These are phyloP conservation scores for Cryptoblepharus egeriae DNA, from an alignment of 2,797 vertebrate genomes.

Conservation along the genomic window DNA sequence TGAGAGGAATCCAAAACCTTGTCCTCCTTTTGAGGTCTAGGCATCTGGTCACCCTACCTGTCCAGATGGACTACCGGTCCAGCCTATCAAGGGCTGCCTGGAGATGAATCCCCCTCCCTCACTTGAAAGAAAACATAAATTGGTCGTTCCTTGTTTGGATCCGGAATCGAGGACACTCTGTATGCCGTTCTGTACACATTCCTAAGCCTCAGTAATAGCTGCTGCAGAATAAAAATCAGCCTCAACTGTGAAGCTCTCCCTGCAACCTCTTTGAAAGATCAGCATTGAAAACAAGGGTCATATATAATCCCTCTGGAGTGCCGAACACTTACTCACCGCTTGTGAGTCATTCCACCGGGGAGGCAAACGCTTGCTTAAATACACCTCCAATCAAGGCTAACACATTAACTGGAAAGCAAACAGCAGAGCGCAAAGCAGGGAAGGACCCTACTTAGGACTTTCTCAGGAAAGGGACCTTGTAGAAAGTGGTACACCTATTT, in stretches of 20 bases:
- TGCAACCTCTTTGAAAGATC: conserved; percentile 23
- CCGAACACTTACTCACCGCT: conserved; percentile 22
- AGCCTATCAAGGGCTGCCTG: too few species aligned
- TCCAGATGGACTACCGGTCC: too few species aligned
- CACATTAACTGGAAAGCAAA: conserved; percentile 17
- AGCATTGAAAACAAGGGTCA: conserved; percentile 24
- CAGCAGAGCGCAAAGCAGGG: not conserved
- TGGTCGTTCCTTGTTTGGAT: not conserved
- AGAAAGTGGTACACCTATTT: not conserved
- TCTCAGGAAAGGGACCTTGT: too few species aligned
- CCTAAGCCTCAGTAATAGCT: conserved; percentile 33
- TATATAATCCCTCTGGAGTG: not conserved
- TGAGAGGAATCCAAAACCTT: too few species aligned
- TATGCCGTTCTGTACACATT: too few species aligned
- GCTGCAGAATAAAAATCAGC: conserved; percentile 39
- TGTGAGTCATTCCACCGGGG: not conserved
- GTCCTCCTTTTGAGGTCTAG: too few species aligned
- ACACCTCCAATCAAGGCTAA: conserved; percentile 3
- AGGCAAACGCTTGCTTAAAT: not conserved
- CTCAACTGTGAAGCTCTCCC: conserved; percentile 28
- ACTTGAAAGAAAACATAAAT: not conserved
- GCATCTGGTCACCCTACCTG: too few species aligned
- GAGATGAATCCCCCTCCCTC: too few species aligned
- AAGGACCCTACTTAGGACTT: not conserved
- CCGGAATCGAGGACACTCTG: conserved; percentile 29